Conservation (phyloP, 2,113 vertebrate genomes). For the Prionailurus viverrinus region DNA sequence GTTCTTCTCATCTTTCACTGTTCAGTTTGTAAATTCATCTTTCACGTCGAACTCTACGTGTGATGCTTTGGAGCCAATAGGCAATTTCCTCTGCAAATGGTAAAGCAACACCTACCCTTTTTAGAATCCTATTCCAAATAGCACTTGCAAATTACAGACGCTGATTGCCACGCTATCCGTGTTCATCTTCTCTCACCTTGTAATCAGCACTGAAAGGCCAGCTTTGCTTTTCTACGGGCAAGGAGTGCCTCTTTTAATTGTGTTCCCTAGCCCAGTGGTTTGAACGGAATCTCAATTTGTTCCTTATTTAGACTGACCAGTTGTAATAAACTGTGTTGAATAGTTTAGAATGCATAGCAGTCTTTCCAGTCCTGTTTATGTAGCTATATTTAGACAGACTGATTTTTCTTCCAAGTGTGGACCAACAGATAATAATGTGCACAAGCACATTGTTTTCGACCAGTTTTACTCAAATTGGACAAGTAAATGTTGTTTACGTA, state of each 20-base stretch:
- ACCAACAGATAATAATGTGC: conserved; percentile 30
- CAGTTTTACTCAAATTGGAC: neutral
- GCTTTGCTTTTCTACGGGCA: conserved; percentile 77
- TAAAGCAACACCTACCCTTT: conserved; percentile 54
- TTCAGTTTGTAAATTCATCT: conserved; percentile 28
- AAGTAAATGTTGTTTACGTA: conserved; percentile 35
- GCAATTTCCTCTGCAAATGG: conserved; percentile 58
- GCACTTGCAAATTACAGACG: conserved; percentile 63
- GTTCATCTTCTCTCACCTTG: conserved; percentile 67
- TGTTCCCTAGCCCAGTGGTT: conserved; percentile 77
- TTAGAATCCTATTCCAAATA: conserved; percentile 40
- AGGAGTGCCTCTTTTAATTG: conserved; percentile 88
- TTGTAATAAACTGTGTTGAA: conserved; percentile 85
- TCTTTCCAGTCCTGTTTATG: conserved; percentile 69
- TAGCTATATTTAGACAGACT: conserved; percentile 62
- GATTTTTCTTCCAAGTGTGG: conserved; percentile 65
- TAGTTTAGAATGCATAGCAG: conserved; percentile 81
- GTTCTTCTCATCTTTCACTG: neutral
- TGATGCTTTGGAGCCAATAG: conserved; percentile 58
- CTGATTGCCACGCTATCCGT: conserved; percentile 39
- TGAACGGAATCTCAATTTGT: conserved; percentile 89
- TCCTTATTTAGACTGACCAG: conserved; percentile 87
- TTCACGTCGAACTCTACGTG: neutral
- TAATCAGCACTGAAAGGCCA: conserved; percentile 71
- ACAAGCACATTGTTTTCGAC: conserved; percentile 15